Evolutionary conservation across 2,797 vertebrate genomes (phyloP).

Genomic region (Philypnodon macrostomus): DNA sequence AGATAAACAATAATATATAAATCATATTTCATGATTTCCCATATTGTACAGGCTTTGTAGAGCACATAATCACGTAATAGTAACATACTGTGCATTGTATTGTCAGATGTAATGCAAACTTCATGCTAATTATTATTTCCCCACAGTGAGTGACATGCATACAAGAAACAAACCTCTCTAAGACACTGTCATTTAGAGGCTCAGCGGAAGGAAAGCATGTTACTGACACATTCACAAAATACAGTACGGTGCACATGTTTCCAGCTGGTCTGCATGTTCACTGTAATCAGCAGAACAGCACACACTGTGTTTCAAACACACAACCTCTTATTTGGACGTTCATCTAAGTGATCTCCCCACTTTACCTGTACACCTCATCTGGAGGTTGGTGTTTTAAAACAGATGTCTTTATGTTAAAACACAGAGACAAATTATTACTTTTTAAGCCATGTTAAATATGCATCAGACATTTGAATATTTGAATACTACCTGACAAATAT

Average conservation of each 20-base stretch:
- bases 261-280: slow-evolving; percentile 57
- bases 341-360: slow-evolving; percentile 34
- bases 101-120: slow-evolving; percentile 14
- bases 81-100: neutral
- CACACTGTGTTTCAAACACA: too few species aligned
- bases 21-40: too few species aligned
- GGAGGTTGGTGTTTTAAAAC: neutral
- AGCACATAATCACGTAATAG: too few species aligned
- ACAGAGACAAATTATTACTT: too few species aligned
- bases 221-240: slow-evolving; percentile 42
- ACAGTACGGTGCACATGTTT: slow-evolving; percentile 37
- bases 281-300: slow-evolving; percentile 55
- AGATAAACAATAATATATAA: too few species aligned
- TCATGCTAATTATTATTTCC: slow-evolving; percentile 31
- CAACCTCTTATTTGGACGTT: slow-evolving; percentile 46
- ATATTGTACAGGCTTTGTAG: too few species aligned
- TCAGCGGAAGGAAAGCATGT: slow-evolving; percentile 33
- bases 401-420: too few species aligned
- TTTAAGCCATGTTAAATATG: too few species aligned
- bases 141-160: slow-evolving; percentile 19
- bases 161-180: slow-evolving; percentile 16
- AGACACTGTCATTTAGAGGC: slow-evolving; percentile 52
- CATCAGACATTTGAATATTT: too few species aligned
- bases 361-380: neutral
- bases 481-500: too few species aligned